Evolutionary conservation across 2,113 vertebrate genomes (phyloP), one percentile per base, ranked within the genome.

Genomic region (Coregonus clupeaformis): DNA sequence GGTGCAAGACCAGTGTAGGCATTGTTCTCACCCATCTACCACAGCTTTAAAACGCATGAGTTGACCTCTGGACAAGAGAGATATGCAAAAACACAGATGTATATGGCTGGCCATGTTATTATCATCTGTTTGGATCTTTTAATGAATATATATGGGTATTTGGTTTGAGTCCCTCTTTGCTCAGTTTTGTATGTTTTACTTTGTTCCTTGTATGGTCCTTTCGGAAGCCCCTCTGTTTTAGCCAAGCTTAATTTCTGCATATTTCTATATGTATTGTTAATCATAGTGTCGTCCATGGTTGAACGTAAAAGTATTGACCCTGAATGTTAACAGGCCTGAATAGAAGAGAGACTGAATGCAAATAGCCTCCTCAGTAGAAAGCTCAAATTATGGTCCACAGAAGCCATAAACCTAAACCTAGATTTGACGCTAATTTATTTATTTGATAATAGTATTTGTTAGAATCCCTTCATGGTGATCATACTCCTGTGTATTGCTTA

Each of bases 41-140:
- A 22, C 20, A 60, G 57, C 5, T 9, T 60, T n/a, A 7, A 60
- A 22, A n/a, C 22, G 57, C 57, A 59, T 22, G 52, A 66, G 66
- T 62, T 64, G 30, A 11, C 78, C 64, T 72, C 69, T 55, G 47
- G 20, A 29, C 32, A 49, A 63, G 64, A 74, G 66, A 57, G 32
- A 64, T 76, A 80, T 76, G 74, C 78, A 76, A 76, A 73, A 55
- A 22, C 30, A 27, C 29, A 42, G 27, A 67, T 27, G 16, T 36
- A 27, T 32, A 20, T 2, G 29, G 27, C 29, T 67, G 20, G 7
- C 36, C 36, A 42, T 42, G 29, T 67, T 27, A 30, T 18, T 32
- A 25, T 30, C 18, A 18, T 6, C 18, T 67, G 29, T 67, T 30
- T 36, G 30, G 18, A 30, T 18, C 30, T 32, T 36, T 67, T 29